Evolutionary conservation across 2,888 invertebrate genomes (phyloP), one percentile per base, ranked within the genome.

Genomic region (Papilio protenor): DNA sequence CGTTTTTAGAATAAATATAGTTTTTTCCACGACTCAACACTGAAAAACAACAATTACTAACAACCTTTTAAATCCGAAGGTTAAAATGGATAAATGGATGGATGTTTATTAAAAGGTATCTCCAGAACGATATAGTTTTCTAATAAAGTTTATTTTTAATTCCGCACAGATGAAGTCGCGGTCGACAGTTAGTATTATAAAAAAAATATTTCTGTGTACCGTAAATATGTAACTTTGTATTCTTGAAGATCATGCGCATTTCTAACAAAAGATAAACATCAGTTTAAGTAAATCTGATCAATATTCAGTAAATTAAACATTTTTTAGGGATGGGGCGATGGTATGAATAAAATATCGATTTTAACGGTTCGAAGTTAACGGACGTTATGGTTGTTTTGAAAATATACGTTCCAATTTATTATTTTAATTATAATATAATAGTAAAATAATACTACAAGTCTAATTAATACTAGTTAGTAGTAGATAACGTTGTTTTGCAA

Each of bases 281-380:
- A 27, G 1, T 61, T 77, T 16, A 77, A 79, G 73, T 73, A 82
- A 85, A 83, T 85, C 40, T 81, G 77, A 84, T 84, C 84, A 85
- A 85, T 86, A 86, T 85, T 83, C 84, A 85, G 77, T 82, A 83
- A 75, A 78, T 79, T 78, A 80, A 77, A 77, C 47, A 73, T 52
- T 55, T 21, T 59, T 69, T 52, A 81, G 80, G 82, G 83, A 81
- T 80, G 81, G 84, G 83, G 80, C 76, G 81, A 80, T 78, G 74
- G 77, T 78, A 23, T 81, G 83, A 82, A 82, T 82, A 82, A 81
- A 74, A 77, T 77, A 80, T 72, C 72, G 72, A 75, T 78, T 70
- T 70, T 78, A 78, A 78, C 78, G 64, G 78, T 49, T 55, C 21
- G 16, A 66, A 74, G 59, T 77, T 74, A 70, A 77, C 77, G 77